Conservation (phyloP, 1,140 invertebrate species). For the Drosophila mojavensis region DNA sequence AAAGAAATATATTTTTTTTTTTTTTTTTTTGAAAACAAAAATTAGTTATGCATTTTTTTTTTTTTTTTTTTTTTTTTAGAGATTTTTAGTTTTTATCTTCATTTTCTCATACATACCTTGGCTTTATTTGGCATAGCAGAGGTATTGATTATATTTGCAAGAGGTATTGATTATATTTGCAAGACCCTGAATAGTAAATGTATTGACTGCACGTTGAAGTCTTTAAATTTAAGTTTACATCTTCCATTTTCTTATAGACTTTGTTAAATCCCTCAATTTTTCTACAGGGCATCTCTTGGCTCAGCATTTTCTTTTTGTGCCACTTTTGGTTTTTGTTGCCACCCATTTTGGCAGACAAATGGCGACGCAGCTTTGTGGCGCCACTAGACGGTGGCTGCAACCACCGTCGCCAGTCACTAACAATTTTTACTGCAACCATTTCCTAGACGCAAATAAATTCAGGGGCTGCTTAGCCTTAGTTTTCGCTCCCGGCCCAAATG, state of each 20-base stretch:
- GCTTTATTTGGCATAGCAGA: neutral
- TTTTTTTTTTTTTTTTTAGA: too few species aligned
- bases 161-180: too few species aligned
- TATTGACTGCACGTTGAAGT: too few species aligned
- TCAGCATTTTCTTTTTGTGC: neutral
- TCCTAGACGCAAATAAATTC: conserved; percentile 62
- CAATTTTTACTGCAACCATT: conserved; percentile 67
- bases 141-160: too few species aligned
- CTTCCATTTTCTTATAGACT: neutral
- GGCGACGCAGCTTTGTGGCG: conserved; percentile 74
- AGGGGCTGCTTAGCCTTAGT: conserved; percentile 31
- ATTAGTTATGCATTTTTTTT: too few species aligned
- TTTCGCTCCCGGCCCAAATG: neutral
- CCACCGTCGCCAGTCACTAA: conserved; percentile 56
- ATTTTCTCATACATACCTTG: neutral
- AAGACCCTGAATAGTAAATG: too few species aligned
- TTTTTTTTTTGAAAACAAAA: too few species aligned
- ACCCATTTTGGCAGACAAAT: conserved; percentile 72
- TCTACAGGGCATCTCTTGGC: conserved; percentile 8
- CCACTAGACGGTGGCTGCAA: conserved; percentile 47
- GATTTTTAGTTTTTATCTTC: too few species aligned
- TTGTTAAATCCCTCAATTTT: neutral
- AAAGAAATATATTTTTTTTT: too few species aligned
- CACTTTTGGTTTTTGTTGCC: conserved; percentile 33
- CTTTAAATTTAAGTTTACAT: neutral